phyloP scores from a whole-genome alignment of 2,888 invertebrate genomes.

The Lordiphosa fenestrarum region DNA sequence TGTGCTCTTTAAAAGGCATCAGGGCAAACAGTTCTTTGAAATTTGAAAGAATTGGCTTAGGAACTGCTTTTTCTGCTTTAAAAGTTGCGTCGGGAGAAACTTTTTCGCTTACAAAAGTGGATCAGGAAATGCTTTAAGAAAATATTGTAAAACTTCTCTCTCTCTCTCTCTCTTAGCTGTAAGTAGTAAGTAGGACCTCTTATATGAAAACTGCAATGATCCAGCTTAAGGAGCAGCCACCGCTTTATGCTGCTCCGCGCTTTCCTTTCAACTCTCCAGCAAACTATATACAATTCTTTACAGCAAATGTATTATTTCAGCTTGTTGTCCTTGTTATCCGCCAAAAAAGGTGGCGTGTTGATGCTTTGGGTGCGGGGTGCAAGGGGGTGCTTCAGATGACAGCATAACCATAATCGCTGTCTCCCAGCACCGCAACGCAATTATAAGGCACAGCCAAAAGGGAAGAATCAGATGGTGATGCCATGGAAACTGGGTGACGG shows the following conservation, averaged over 20 bases:
- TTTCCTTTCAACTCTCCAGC: background rate
- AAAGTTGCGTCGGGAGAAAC: too few relatives aligned
- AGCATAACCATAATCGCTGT: conserved; percentile 14
- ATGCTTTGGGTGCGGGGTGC: background rate
- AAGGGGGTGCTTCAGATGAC: conserved; percentile 2
- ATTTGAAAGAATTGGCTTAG: too few relatives aligned
- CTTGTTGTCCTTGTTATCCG: conserved; percentile 13
- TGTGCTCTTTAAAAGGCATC: too few relatives aligned
- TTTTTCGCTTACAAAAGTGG: too few relatives aligned
- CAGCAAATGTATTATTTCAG: conserved; percentile 10
- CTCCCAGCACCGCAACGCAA: conserved; percentile 45
- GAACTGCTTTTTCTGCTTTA: too few relatives aligned
- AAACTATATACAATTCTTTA: conserved; percentile 8
- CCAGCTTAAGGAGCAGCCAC: background rate
- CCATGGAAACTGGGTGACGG: conserved; percentile 72
- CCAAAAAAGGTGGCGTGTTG: background rate
- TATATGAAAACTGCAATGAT: conserved; percentile 7
- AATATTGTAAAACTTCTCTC: too few relatives aligned
- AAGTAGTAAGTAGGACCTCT: too few relatives aligned
- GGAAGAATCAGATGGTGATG: conserved; percentile 36
- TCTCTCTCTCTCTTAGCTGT: too few relatives aligned
- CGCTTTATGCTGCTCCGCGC: too few relatives aligned
- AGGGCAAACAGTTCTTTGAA: too few relatives aligned
- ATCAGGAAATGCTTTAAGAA: too few relatives aligned
- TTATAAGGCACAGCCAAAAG: conserved; percentile 37